Evolutionary conservation across 1,140 invertebrate genomes (phyloP).

Genomic region (Protaetia brevitarsis): DNA sequence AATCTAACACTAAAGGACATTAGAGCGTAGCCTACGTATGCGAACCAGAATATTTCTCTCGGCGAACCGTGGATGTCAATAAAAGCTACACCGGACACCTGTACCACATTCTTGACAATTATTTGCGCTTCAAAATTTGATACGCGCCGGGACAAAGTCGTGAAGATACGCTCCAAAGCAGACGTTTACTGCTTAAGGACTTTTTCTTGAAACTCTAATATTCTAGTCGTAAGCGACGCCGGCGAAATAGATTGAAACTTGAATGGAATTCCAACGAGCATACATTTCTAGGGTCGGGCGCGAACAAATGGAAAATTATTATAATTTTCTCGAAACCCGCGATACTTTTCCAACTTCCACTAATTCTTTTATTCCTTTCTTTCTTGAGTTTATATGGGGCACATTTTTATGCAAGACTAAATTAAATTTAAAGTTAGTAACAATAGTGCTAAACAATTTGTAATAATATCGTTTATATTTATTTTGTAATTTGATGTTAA

Average conservation of each 20-base stretch:
- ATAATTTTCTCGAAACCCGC: constrained; percentile 4
- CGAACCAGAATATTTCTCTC: neutral
- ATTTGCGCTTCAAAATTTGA: constrained; percentile 22
- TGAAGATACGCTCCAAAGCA: constrained; percentile 13
- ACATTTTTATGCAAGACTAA: too few species aligned
- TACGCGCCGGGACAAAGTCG: constrained; percentile 15
- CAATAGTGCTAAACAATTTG: too few species aligned
- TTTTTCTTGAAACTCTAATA: constrained; percentile 10
- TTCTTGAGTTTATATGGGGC: too few species aligned
- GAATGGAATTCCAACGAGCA: neutral
- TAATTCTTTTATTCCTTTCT: too few species aligned
- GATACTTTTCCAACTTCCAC: neutral
- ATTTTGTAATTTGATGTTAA: too few species aligned
- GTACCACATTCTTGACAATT: constrained; percentile 17
- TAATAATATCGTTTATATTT: too few species aligned
- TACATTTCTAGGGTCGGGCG: neutral
- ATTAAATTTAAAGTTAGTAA: too few species aligned
- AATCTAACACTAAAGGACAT: neutral
- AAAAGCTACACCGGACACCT: neutral
- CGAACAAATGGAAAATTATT: constrained; percentile 8
- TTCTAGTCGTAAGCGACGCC: too few species aligned
- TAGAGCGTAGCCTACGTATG: neutral
- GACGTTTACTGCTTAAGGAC: neutral
- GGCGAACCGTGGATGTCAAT: neutral
- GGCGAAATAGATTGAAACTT: neutral